Conservation (phyloP, 2,113 vertebrate genomes). For the Periophthalmus modestus region DNA sequence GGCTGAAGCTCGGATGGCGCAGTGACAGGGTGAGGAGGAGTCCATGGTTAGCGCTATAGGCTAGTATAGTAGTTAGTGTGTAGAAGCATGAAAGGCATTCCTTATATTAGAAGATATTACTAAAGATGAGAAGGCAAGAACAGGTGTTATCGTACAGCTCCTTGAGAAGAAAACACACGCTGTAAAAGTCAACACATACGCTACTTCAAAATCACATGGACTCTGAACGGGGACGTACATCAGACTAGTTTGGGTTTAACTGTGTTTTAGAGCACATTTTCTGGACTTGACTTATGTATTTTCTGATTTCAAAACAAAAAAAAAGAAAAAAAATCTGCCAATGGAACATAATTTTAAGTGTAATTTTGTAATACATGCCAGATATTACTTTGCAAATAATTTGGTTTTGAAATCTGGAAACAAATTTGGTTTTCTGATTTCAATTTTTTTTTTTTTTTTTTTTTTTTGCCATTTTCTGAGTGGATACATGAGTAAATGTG, state of each 20-base stretch:
- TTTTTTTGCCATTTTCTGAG: too few species aligned
- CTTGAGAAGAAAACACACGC: slow-evolving; percentile 68
- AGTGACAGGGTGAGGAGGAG: slow-evolving; percentile 42
- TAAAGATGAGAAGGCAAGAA: slow-evolving; percentile 77
- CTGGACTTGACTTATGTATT: neutral
- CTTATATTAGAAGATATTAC: slow-evolving; percentile 71
- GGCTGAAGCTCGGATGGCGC: slow-evolving; percentile 62
- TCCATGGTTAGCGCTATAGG: slow-evolving; percentile 62
- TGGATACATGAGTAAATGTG: too few species aligned
- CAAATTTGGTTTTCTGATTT: too few species aligned
- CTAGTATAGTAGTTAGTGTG: slow-evolving; percentile 57
- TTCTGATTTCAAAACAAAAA: too few species aligned
- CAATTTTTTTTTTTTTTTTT: too few species aligned
- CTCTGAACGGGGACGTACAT: neutral
- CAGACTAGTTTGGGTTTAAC: neutral
- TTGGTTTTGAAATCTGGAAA: too few species aligned
- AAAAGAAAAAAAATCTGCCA: too few species aligned
- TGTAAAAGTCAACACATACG: neutral
- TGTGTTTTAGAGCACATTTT: neutral
- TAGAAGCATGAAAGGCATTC: slow-evolving; percentile 77
- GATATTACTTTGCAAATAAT: too few species aligned
- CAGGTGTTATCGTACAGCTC: slow-evolving; percentile 73
- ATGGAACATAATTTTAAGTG: too few species aligned
- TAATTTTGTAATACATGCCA: too few species aligned
- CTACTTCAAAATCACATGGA: neutral